phyloP scores from a whole-genome alignment of 2,797 vertebrate genomes.

The Austrolebias charrua region DNA sequence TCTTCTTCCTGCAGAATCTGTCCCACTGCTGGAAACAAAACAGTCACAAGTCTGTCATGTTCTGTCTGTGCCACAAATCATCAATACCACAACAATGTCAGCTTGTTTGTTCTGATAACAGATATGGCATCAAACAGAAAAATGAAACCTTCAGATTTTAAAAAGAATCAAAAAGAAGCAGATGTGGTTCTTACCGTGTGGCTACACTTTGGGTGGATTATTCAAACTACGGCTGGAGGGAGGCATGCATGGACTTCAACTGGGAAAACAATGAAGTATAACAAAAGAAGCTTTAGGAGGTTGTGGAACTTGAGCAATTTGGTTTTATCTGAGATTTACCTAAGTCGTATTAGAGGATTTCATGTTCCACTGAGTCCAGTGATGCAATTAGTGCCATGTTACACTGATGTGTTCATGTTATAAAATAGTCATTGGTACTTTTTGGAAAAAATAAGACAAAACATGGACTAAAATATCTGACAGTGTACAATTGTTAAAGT shows the following conservation, averaged over 20 bases:
- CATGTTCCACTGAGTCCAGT: constrained; percentile 18
- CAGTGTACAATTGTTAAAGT: not conserved
- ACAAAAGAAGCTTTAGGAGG: constrained; percentile 75
- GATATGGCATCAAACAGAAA: constrained; percentile 11
- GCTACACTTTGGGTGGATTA: constrained; percentile 60
- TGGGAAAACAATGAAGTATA: constrained; percentile 60
- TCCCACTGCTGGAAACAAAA: constrained; percentile 31
- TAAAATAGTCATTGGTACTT: not conserved
- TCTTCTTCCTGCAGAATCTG: constrained; percentile 25
- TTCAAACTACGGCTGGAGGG: constrained; percentile 57
- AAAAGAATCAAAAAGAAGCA: constrained; percentile 26
- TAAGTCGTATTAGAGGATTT: constrained; percentile 71
- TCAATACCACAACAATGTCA: not conserved
- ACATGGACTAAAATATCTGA: too few relatives aligned
- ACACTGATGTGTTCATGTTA: not conserved
- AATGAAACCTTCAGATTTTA: constrained; percentile 4
- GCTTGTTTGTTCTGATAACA: not conserved
- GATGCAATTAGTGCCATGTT: constrained; percentile 12
- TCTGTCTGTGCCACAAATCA: constrained; percentile 1
- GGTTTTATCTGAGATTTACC: constrained; percentile 76
- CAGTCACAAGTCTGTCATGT: constrained; percentile 3
- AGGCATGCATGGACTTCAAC: constrained; percentile 60
- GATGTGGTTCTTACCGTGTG: constrained; percentile 68
- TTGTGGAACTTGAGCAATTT: constrained; percentile 64
- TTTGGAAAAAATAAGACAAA: too few relatives aligned